Evolutionary conservation across 2,113 vertebrate species (phyloP).

Genomic region (Rhinichthys klamathensis): DNA sequence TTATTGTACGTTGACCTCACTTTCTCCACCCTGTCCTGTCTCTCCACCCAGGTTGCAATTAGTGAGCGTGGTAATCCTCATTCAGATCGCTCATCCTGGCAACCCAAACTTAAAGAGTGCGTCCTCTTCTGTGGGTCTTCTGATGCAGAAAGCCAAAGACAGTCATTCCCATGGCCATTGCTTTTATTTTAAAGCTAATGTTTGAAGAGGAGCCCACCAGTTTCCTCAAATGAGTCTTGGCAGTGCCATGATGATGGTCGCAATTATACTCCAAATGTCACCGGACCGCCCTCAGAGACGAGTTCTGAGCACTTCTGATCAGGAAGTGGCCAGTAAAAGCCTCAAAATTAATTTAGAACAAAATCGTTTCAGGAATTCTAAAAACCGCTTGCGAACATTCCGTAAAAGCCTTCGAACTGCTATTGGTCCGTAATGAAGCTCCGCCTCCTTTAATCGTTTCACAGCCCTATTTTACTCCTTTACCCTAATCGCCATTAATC

Average conservation of each 20-base stretch:
- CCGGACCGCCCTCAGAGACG: conserved; percentile 10
- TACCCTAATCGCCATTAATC: no score
- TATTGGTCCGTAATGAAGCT: no score
- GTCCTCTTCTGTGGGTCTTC: background rate
- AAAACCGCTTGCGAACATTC: no score
- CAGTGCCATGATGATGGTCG: conserved; percentile 18
- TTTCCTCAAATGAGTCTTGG: conserved; percentile 41
- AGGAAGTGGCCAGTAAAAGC: no score
- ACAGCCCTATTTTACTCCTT: no score
- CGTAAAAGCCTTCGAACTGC: no score
- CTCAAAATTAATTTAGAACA: no score
- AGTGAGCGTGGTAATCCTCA: background rate
- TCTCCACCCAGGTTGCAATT: conserved; percentile 6
- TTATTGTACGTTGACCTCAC: conserved; percentile 11
- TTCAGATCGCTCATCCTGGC: background rate
- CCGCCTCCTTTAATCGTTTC: no score
- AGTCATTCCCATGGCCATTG: conserved; percentile 37
- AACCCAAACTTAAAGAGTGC: background rate
- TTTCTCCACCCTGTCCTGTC: conserved; percentile 30
- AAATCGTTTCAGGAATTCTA: no score
- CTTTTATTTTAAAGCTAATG: background rate
- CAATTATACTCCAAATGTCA: conserved; percentile 50
- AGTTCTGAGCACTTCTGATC: conserved; percentile 32
- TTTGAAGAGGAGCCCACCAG: conserved; percentile 15
- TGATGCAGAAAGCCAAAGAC: conserved; percentile 11